Evolutionary conservation across 2,888 invertebrate genomes (phyloP), one percentile per base, ranked within the genome.

Genomic region (Brenthis hecate): DNA sequence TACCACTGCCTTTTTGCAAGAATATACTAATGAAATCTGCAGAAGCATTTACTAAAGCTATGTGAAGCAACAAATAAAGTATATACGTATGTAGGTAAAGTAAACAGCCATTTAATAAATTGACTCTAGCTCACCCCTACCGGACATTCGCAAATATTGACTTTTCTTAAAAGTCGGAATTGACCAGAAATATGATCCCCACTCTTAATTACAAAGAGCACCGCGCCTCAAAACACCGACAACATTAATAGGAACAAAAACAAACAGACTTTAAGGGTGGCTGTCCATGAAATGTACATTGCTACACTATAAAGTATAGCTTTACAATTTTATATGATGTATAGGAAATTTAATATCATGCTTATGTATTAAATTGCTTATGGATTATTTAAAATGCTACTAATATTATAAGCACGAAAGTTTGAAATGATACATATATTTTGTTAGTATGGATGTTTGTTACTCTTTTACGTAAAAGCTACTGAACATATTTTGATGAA

Each of bases 121-220:
- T 67, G 66, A 67, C 65, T 47, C 65, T 47, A 55, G 63, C 67
- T 66, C 28, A 19, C 48, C 60, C 70, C 64, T 61, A 50, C 63
- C 56, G 72, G 72, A 68, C 72, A 72, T 57, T 66, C 57, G 64
- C 72, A 70, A 72, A 72, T 64, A 70, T 72, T 72, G 65, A 72
- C 70, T 51, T 19, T 56, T 28, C 63, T 53, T 60, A 68, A 71
- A 66, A 66, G 70, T 70, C 56, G 60, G 54, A 54, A 65, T 65
- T 66, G 69, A 69, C 69, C 69, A 69, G 69, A 62, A 69, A 72
- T 67, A 56, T 54, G 66, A 72, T 61, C 66, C 67, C 71, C 56
- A 62, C 51, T 61, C 57, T 73, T 68, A 69, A 73, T 75, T 71
- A 69, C 71, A 73, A 74, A 72, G 66, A 58, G 66, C 47, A 58